A percentile compares a stretch with the other conserved stretches of the same genome.
phyloP scores from a whole-genome alignment of 2,113 vertebrate genomes.

The Zapornia atra region DNA sequence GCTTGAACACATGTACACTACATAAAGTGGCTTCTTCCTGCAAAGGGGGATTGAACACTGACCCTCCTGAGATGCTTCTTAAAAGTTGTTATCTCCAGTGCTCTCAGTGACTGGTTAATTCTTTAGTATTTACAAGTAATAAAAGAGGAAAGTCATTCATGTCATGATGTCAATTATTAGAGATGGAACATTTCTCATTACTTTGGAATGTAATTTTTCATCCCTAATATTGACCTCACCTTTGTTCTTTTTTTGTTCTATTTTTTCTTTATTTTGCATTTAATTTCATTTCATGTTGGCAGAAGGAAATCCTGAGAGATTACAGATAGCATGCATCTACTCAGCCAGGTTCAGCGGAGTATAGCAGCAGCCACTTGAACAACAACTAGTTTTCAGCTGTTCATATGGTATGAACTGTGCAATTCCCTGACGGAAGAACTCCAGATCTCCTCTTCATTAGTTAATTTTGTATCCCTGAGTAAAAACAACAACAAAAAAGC shows the following conservation, averaged over 20 bases:
- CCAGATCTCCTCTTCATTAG: neutral
- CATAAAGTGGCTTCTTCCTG: neutral
- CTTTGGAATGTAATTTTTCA: constrained; percentile 1
- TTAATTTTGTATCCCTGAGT: neutral
- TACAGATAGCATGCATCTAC: neutral
- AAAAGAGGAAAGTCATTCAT: neutral
- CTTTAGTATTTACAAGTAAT: neutral
- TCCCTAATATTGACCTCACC: neutral
- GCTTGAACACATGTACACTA: neutral
- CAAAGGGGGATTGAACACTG: neutral
- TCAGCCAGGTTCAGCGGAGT: constrained; percentile 13
- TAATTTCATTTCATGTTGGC: constrained; percentile 18
- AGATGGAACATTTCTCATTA: neutral
- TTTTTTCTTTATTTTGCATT: neutral
- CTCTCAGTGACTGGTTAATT: neutral
- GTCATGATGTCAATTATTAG: neutral
- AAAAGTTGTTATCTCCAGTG: neutral
- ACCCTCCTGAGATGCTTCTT: neutral
- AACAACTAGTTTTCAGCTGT: neutral
- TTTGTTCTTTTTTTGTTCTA: neutral
- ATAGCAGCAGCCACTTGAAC: neutral
- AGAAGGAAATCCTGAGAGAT: constrained; percentile 31
- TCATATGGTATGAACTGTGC: neutral
- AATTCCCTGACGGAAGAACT: neutral
- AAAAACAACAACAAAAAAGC: neutral